Conservation (phyloP, 2,113 vertebrate genomes). For the Pedetes capensis region DNA sequence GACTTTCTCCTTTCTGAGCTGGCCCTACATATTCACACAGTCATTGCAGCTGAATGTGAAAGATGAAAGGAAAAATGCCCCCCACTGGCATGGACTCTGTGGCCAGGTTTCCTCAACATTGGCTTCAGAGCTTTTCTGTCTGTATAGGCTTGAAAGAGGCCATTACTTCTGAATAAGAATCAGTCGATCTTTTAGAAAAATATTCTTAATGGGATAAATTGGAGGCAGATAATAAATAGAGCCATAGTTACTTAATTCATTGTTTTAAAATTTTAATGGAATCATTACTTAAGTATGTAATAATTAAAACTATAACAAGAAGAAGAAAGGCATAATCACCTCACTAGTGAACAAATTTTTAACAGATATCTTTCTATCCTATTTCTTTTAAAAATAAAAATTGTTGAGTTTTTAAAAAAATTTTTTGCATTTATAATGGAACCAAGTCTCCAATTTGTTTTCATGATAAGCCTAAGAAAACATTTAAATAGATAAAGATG, state of each 20-base stretch:
- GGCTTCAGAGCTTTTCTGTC: constrained; percentile 75
- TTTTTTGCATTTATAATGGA: constrained; percentile 28
- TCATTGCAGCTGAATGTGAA: constrained; percentile 76
- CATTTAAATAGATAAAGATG: constrained; percentile 30
- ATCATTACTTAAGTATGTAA: neutral
- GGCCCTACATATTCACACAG: constrained; percentile 74
- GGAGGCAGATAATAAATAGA: neutral
- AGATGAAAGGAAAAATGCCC: constrained; percentile 82
- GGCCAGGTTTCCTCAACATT: constrained; percentile 77
- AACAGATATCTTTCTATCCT: constrained; percentile 1
- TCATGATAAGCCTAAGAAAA: constrained; percentile 16
- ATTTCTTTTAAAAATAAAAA: constrained; percentile 45
- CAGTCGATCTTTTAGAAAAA: constrained; percentile 56
- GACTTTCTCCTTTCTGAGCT: constrained; percentile 74
- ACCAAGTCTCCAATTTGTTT: constrained; percentile 43
- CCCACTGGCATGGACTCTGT: constrained; percentile 73
- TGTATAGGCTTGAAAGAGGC: constrained; percentile 79
- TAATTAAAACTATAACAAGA: constrained; percentile 45
- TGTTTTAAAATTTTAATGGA: constrained; percentile 31
- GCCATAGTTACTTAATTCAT: constrained; percentile 20
- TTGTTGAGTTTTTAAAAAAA: neutral
- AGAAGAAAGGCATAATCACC: constrained; percentile 13
- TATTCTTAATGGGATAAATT: constrained; percentile 37
- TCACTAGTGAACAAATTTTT: constrained; percentile 8
- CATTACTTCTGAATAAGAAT: constrained; percentile 74